Percentiles rank a stretch among this genome's conserved stretches.
Evolutionary conservation across 2,888 invertebrate genomes (phyloP).

Genomic region (Pheosia gnoma): DNA sequence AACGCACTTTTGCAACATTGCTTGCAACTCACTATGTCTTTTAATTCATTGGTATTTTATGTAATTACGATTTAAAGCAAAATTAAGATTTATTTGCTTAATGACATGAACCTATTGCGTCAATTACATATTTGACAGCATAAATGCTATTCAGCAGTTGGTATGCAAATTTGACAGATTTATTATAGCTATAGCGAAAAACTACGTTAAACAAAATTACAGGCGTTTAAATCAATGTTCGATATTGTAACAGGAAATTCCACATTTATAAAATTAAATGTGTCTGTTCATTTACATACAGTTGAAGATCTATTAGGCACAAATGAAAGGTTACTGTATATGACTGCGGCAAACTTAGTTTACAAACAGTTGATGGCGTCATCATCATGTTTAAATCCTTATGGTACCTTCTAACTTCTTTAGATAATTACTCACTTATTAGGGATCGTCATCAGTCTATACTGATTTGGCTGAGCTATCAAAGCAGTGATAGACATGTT

Average conservation of each 20-base stretch:
- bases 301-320: background rate
- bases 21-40: too few relatives aligned
- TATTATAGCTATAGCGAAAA: constrained; percentile 6
- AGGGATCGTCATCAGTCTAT: too few relatives aligned
- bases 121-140: constrained; percentile 4
- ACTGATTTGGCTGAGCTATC: too few relatives aligned
- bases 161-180: constrained; percentile 10
- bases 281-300: background rate
- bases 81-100: constrained; percentile 2
- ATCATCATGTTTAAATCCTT: too few relatives aligned
- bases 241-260: constrained; percentile 4
- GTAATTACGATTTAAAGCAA: too few relatives aligned
- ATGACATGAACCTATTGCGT: constrained; percentile 2
- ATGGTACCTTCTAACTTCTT: too few relatives aligned
- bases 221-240: constrained; percentile 4
- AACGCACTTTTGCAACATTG: too few relatives aligned
- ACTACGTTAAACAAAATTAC: constrained; percentile 5
- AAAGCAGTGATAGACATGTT: too few relatives aligned
- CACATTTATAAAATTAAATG: background rate
- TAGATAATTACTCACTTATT: too few relatives aligned
- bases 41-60: too few relatives aligned
- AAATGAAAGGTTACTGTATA: background rate
- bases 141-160: constrained; percentile 3
- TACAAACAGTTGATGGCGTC: background rate
- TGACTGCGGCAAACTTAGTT: background rate